Evolutionary conservation across 2,888 invertebrate species (phyloP), one percentile per base, ranked within the genome.

Genomic region (Lepeophtheirus nordmannii): DNA sequence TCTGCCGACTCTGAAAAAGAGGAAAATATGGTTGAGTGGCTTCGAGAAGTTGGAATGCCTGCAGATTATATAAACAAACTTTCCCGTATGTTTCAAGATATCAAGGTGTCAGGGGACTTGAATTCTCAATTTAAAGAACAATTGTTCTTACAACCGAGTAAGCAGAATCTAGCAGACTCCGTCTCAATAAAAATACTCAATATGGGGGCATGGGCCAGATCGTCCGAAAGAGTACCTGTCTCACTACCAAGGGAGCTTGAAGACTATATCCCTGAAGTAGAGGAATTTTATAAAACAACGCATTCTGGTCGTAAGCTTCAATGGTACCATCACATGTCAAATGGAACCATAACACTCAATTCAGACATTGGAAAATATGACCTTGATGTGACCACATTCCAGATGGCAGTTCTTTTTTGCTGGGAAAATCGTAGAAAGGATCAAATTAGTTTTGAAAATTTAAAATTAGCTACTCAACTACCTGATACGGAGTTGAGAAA

Each of bases 271-370:
- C 97, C 97, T 1, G 96, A 98, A 78, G 90, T 98, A 30, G 98
- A 98, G 78, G 94, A 96, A 70, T 97, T 97, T 79, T 98, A 98
- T 76, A 87, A 90, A 56, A 89, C 87, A 73, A 94, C 96, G 76
- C 97, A 98, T 79, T 92, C 88, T 72, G 98, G 98, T 10, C 81
- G 98, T 67, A 97, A 97, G 76, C 79, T 98, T 68, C 93, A 94
- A 77, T 98, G 98, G 98, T 80, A 97, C 77, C 97, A 98, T 78
- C 94, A 97, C 74, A 97, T 97, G 96, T 94, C 96, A 70, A 97
- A 97, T 78, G 98, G 97, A 71, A 94, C 94, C 68, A 83, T 84
- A 74, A 74, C 67, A 10, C 58, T 67, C 58, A 39, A 41, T 23
- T 67, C 68, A 58, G 3, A 40, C 71, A 84, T 89, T 66, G 97